phyloP scores from a whole-genome alignment of 2,888 invertebrate genomes.

The Parochlus steinenii region DNA sequence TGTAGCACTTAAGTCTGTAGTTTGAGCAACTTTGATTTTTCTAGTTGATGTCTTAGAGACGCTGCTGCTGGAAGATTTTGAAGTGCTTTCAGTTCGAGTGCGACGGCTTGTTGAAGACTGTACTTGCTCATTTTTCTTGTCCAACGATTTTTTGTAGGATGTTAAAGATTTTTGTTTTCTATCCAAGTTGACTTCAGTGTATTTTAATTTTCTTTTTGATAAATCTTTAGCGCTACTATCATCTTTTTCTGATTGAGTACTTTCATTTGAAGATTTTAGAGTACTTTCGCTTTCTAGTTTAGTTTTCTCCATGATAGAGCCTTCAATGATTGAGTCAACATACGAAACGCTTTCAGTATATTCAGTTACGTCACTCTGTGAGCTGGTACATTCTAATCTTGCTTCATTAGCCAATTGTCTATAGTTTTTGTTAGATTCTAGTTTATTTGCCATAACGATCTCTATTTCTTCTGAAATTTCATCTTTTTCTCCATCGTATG shows the following conservation, averaged over 20 bases:
- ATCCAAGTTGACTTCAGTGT: constrained; percentile 8
- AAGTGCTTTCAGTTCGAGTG: constrained; percentile 12
- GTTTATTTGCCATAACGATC: constrained; percentile 3
- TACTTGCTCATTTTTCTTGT: constrained; percentile 13
- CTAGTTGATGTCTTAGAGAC: constrained; percentile 3
- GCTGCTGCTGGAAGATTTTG: constrained; percentile 2
- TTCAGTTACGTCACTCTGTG: constrained; percentile 20
- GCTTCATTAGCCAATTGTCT: constrained; percentile 5
- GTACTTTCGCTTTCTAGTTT: constrained; percentile 12
- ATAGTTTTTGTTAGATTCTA: constrained; percentile 7
- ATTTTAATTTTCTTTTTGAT: too few species aligned
- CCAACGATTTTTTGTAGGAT: constrained; percentile 13
- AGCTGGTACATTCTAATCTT: constrained; percentile 14
- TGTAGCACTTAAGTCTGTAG: neutral
- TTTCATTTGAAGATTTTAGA: constrained; percentile 7
- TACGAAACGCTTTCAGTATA: constrained; percentile 20
- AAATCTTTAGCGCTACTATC: too few species aligned
- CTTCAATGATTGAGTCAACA: constrained; percentile 21
- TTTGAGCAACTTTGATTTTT: constrained; percentile 2
- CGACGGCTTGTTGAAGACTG: constrained; percentile 3
- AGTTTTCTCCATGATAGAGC: constrained; percentile 12
- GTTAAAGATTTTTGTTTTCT: constrained; percentile 12
- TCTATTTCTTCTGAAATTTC: constrained; percentile 5
- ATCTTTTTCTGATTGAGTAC: constrained; percentile 5
- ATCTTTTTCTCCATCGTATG: constrained; percentile 10